Base-by-base conservation (phyloP, 1,140 invertebrate species). In the Monomorium pharaonis region DNA sequence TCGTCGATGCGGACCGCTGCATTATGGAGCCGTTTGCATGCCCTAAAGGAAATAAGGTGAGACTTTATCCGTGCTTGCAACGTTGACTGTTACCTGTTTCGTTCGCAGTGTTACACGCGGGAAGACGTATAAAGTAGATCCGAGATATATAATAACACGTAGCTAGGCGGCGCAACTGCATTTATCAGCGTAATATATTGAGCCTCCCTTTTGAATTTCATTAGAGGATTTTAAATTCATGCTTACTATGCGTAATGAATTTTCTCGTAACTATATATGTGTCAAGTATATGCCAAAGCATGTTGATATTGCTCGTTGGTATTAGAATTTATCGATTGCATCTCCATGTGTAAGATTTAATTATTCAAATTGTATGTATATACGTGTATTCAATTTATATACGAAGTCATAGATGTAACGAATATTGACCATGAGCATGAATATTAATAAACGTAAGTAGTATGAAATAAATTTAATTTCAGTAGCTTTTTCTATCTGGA, bases 11-110 rank as follows among this genome's bases (percentile, higher is more conserved):
- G 47, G 30, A 65, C 44, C 33, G 33, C 33, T 42, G 49, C 16
- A 21, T 60, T 47, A 74, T 60, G 65, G 77, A 80, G 47, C 30
- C 77, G 21, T 74, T n/a, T 72, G 67, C 33, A 74, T 47, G 67
- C n/a, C 51, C 51, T 58, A 18, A 30, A 72, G 49, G 65, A 72
- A 81, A 78, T 78, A 67, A 80, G 77, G 77, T 80, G 77, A 80
- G 77, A 80, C 33, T 67, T 54, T 54, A 80, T 24, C 33, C 33
- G n/a, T n/a, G 21, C 60, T 67, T 67, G 30, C 62, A 51, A 54
- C 21, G 30, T 69, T 80, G 62, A 80, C 33, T 80, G 75, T 49
- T 77, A 69, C 21, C 24, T 47, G n/a, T 77, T 69, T 69, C 62
- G 44, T 56, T 69, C 30, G 21, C 51, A 69, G 33, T 51, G 33